Evolutionary conservation across 2,113 vertebrate genomes (phyloP), one percentile per base, ranked within the genome.

Genomic region (Orientallactaga bullata): DNA sequence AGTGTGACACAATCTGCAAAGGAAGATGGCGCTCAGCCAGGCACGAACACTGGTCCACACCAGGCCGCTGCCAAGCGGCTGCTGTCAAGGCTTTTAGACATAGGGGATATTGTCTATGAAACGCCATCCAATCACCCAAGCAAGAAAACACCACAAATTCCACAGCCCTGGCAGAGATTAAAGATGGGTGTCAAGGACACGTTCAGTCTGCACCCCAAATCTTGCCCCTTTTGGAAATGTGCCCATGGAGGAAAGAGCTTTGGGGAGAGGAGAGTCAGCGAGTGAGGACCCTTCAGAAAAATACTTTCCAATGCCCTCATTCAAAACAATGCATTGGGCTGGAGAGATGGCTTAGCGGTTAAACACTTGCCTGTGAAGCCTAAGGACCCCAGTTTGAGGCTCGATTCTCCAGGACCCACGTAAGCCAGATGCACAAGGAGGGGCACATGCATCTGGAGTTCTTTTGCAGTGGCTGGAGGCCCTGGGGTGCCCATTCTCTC

Each of bases 81-180:
- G 84, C 71, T 86, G 71, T 2, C 60, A 76, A 93, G 79, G 89
- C 24, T 77, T 95, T 91, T 84, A 96, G 94, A 94, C 94, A 95
- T 17, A 84, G 51, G 9, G 13, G 26, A 91, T 86, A 55, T 80
- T 93, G 95, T 95, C 95, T 91, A 76, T 86, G 90, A 86, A 89
- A 89, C 0, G 2, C n/a, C 83, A 86, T 89, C 94, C 89, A 81
- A 87, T 94, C 94, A 9, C 72, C 71, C 63, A 60, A 79, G 76
- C 80, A 74, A 89, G 83, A 61, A 24, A 76, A 87, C 80, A 79
- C 39, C 58, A 8, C 42, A 47, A 61, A 91, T 86, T 68, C 94
- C 72, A 73, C 30, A 28, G 94, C 94, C 89, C 89, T 88, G 7
- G 42, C 5, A 68, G 84, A 80, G 80, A 91, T 72, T 39, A 72